Conservation (phyloP, 2,797 vertebrate species). For the Chelmon rostratus region DNA sequence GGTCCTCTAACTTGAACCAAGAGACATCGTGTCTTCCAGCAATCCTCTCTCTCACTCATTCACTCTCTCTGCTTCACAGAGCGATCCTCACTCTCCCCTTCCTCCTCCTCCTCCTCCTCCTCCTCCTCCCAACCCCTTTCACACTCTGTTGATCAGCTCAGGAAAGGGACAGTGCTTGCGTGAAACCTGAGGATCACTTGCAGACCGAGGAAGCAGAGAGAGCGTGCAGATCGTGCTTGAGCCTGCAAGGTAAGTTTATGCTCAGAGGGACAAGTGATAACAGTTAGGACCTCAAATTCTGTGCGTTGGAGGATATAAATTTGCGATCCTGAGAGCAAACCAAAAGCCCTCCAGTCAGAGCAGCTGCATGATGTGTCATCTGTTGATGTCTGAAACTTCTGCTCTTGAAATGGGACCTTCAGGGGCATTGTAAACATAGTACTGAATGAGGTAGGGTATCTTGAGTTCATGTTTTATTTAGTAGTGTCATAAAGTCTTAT, state of each 20-base stretch:
- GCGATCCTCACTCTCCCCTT: constrained; percentile 43
- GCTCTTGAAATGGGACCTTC: constrained; percentile 49
- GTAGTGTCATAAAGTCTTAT: not conserved
- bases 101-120: constrained; percentile 48
- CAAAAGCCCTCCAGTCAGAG: constrained; percentile 7
- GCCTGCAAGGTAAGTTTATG: constrained; percentile 75
- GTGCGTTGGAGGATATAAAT: constrained; percentile 18
- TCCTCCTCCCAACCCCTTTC: constrained; percentile 56
- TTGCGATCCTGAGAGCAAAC: constrained; percentile 1
- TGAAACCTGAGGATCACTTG: constrained; percentile 81
- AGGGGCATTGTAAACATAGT: constrained; percentile 20
- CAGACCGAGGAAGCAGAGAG: constrained; percentile 65
- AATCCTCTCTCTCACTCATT: constrained; percentile 25
- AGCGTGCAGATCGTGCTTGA: constrained; percentile 40
- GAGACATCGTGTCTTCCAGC: constrained; percentile 24
- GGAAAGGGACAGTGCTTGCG: constrained; percentile 72
- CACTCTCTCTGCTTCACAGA: constrained; percentile 46
- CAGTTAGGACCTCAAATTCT: constrained; percentile 34
- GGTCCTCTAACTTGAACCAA: constrained; percentile 39
- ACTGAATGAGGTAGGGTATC: constrained; percentile 12
- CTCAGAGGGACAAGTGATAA: constrained; percentile 36
- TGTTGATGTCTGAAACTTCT: constrained; percentile 65
- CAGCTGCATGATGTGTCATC: constrained; percentile 38
- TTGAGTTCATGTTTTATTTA: constrained; percentile 48
- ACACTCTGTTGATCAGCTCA: constrained; percentile 79